These are phyloP conservation scores for Stenurella melanura DNA, from an alignment of 2,888 invertebrate species.

Conservation along the genomic window DNA sequence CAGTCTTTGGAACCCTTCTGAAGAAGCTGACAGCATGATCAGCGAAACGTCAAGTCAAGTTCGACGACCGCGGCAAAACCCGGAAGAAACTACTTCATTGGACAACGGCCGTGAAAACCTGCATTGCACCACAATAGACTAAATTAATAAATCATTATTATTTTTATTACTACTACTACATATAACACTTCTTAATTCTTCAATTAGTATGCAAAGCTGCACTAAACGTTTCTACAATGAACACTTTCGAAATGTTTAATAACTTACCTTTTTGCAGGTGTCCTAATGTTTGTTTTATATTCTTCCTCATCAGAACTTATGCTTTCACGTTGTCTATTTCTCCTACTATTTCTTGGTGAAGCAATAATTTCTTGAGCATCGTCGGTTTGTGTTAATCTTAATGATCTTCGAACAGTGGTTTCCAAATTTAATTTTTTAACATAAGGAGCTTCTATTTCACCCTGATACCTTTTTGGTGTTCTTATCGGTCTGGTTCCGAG, in stretches of 20 bases:
- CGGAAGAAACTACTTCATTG: too few relatives aligned
- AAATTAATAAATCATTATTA: too few relatives aligned
- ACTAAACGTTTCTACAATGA: neutral
- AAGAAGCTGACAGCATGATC: too few relatives aligned
- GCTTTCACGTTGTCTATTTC: neutral
- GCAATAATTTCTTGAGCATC: constrained; percentile 16
- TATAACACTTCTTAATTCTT: too few relatives aligned
- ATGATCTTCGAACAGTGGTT: constrained; percentile 40
- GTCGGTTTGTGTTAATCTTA: constrained; percentile 34
- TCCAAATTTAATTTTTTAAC: constrained; percentile 22
- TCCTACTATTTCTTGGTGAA: constrained; percentile 21
- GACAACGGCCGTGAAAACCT: too few relatives aligned
- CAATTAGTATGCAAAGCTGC: too few relatives aligned
- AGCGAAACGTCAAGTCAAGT: too few relatives aligned
- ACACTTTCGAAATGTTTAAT: too few relatives aligned
- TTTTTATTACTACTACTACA: too few relatives aligned
- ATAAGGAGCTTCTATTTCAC: constrained; percentile 17
- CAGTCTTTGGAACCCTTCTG: too few relatives aligned
- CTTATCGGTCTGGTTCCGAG: constrained; percentile 6
- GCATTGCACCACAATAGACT: too few relatives aligned
- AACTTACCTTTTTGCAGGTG: constrained; percentile 29
- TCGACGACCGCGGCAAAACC: too few relatives aligned
- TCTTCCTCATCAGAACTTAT: neutral
- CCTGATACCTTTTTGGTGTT: constrained; percentile 41
- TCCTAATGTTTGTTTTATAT: neutral